Conservation (phyloP, 92 coral and sea anemone species). For the Zoanthus sociatus region DNA sequence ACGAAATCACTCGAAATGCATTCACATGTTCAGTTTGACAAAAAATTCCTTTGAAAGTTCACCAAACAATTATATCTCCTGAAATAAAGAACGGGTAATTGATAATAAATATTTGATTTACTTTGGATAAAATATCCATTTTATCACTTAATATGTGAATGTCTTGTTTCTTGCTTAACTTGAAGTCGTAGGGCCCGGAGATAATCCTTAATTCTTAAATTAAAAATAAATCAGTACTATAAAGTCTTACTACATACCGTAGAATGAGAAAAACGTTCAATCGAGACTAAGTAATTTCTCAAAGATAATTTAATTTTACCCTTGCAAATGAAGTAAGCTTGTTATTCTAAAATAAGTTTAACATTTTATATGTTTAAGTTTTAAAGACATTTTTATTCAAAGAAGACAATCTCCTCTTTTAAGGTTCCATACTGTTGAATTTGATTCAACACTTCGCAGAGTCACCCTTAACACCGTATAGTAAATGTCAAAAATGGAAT, state of each 20-base stretch:
- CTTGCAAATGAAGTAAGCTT: not conserved
- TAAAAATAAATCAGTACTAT: too few species aligned
- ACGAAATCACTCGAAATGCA: not conserved
- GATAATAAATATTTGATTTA: not conserved
- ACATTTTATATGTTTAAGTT: not conserved
- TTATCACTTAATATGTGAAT: not conserved
- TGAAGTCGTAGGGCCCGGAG: too few species aligned
- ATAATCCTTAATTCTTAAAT: too few species aligned
- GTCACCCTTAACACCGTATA: too few species aligned
- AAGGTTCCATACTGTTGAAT: too few species aligned
- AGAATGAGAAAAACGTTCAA: too few species aligned
- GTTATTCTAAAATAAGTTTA: not conserved
- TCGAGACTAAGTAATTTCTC: too few species aligned
- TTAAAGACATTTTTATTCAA: not conserved
- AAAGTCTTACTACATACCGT: too few species aligned
- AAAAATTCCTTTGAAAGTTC: too few species aligned
- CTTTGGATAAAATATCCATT: not conserved
- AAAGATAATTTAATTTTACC: not conserved
- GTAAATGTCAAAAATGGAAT: too few species aligned
- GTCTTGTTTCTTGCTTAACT: not conserved
- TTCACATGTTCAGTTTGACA: not conserved
- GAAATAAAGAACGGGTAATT: not conserved
- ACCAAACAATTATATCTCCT: not conserved
- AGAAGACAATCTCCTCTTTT: too few species aligned
- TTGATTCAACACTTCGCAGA: too few species aligned